phyloP scores from a whole-genome alignment of 2,113 vertebrate species.

The Piaya cayana region DNA sequence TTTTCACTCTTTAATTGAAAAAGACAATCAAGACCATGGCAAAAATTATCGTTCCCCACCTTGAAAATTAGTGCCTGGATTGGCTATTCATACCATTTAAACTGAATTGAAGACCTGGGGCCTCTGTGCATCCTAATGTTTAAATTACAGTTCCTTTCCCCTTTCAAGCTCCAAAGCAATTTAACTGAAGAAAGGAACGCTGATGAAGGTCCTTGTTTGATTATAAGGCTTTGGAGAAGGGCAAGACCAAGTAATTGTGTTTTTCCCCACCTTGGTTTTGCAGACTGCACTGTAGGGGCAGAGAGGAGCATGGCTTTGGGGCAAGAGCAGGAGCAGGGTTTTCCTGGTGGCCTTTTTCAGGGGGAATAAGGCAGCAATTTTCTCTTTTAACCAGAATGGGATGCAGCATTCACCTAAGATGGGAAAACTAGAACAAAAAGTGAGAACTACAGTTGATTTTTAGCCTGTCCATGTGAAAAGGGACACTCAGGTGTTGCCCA shows the following conservation, averaged over 20 bases:
- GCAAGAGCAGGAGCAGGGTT: rapidly evolving
- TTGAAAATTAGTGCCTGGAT: conserved; percentile 44
- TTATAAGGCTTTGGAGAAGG: not conserved
- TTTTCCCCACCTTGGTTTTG: not conserved
- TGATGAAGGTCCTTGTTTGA: not conserved
- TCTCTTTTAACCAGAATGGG: not conserved
- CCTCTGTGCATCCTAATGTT: not conserved
- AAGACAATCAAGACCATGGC: conserved; percentile 50
- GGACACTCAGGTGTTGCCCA: not conserved
- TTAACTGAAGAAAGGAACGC: not conserved
- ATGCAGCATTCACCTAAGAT: not conserved
- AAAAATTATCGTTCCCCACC: conserved; percentile 53
- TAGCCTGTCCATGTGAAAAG: not conserved
- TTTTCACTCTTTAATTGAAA: conserved; percentile 60
- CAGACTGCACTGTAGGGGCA: rapidly evolving
- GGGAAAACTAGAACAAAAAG: not conserved
- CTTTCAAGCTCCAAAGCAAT: conserved; percentile 8
- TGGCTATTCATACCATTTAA: conserved; percentile 14
- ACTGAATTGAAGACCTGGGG: not conserved
- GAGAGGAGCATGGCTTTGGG: not conserved
- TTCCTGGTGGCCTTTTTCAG: not conserved
- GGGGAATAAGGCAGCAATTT: not conserved
- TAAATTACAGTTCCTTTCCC: conserved; percentile 7
- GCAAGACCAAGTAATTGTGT: not conserved
- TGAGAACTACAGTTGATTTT: not conserved